Evolutionary conservation across 92 coral and sea anemone species (phyloP).

Genomic region (Metridium senile): DNA sequence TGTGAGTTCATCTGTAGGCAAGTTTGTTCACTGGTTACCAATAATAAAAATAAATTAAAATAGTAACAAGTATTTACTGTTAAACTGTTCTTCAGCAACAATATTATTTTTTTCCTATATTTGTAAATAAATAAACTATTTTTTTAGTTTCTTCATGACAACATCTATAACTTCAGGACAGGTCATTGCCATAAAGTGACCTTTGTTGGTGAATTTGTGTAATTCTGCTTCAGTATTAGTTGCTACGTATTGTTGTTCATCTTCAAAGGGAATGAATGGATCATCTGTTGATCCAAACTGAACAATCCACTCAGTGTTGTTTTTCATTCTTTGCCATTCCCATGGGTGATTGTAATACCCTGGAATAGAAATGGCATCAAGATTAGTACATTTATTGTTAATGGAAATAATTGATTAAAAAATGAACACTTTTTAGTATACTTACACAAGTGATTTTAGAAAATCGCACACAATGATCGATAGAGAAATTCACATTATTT

Average conservation of each 20-base stretch:
- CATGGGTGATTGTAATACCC: conserved; percentile 89
- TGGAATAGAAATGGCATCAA: neutral
- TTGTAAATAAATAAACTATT: neutral
- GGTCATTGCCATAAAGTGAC: conserved; percentile 62
- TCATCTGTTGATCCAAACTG: conserved; percentile 94
- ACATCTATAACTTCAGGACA: conserved; percentile 71
- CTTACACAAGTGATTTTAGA: too few relatives aligned
- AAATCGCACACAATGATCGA: too few relatives aligned
- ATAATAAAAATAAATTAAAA: too few relatives aligned
- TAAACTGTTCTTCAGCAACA: too few relatives aligned
- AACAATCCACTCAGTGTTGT: conserved; percentile 79
- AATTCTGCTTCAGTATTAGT: conserved; percentile 68
- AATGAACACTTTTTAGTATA: too few relatives aligned
- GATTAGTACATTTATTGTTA: too few relatives aligned
- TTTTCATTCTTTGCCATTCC: conserved; percentile 72
- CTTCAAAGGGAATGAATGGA: conserved; percentile 72
- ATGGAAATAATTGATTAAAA: too few relatives aligned
- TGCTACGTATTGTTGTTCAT: conserved; percentile 81
- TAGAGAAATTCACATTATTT: too few relatives aligned
- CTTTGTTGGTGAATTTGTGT: conserved; percentile 70
- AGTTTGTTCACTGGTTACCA: too few relatives aligned
- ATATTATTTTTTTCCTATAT: too few relatives aligned
- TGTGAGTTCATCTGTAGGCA: too few relatives aligned
- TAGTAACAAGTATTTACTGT: too few relatives aligned
- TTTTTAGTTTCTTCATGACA: conserved; percentile 48